phyloP scores from a whole-genome alignment of 1,140 invertebrate species.

The Eriocheir sinensis region DNA sequence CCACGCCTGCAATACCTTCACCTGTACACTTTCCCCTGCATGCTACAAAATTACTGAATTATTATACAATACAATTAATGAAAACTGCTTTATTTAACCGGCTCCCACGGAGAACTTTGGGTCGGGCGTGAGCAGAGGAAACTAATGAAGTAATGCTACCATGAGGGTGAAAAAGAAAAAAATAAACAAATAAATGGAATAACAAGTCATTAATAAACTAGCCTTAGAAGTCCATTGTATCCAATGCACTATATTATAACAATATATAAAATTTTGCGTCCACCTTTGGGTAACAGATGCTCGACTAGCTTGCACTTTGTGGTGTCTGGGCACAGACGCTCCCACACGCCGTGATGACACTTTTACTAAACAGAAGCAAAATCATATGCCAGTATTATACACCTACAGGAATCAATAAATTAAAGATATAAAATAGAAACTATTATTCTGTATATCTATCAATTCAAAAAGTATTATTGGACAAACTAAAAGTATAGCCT shows the following conservation, averaged over 20 bases:
- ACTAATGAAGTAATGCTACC: neutral
- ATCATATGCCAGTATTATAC: neutral
- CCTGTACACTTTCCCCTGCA: too few relatives aligned
- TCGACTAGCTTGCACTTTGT: constrained; percentile 71
- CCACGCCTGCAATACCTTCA: too few relatives aligned
- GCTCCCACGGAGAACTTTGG: too few relatives aligned
- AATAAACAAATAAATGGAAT: neutral
- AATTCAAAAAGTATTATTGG: neutral
- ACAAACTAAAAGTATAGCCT: constrained; percentile 27
- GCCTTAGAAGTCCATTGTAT: neutral
- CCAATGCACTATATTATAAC: neutral
- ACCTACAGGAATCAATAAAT: constrained; percentile 56
- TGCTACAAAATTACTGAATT: too few relatives aligned
- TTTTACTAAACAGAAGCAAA: neutral
- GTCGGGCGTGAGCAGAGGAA: neutral
- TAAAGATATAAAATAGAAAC: constrained; percentile 40
- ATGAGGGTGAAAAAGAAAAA: neutral
- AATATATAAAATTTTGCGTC: constrained; percentile 57
- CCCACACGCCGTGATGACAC: constrained; percentile 46
- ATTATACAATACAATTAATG: too few relatives aligned
- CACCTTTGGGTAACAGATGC: constrained; percentile 67
- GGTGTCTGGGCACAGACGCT: neutral
- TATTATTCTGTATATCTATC: constrained; percentile 28
- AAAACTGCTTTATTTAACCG: too few relatives aligned
- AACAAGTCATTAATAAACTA: neutral